Evolutionary conservation across 2,113 vertebrate species (phyloP).

Genomic region (Tor tambroides): DNA sequence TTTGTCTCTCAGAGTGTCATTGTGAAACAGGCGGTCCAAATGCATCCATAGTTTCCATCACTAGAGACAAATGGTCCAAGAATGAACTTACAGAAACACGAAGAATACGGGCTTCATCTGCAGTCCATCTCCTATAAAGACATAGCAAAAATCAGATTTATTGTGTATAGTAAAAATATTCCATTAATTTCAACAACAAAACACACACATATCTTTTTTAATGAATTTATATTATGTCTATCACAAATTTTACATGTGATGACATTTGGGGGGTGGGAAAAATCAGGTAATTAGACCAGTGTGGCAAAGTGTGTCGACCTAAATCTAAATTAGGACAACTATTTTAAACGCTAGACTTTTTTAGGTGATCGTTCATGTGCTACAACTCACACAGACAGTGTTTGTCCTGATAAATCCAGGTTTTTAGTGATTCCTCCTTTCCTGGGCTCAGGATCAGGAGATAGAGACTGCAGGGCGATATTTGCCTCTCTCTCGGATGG

Average conservation of each 20-base stretch:
- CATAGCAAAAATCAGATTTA: neutral
- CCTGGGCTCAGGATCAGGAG: constrained; percentile 78
- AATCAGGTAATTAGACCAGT: neutral
- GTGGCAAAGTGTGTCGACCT: neutral
- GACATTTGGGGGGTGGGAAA: too few relatives aligned
- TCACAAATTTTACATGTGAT: too few relatives aligned
- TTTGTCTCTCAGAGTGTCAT: constrained; percentile 45
- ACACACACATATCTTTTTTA: too few relatives aligned
- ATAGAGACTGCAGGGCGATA: constrained; percentile 75
- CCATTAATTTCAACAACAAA: neutral
- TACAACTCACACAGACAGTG: constrained; percentile 75
- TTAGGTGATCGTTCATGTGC: neutral
- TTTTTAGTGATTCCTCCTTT: constrained; percentile 77
- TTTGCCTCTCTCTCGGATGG: constrained; percentile 70
- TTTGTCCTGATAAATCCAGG: constrained; percentile 64
- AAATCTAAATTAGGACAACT: constrained; percentile 9
- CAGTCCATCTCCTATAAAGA: constrained; percentile 76
- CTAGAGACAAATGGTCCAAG: constrained; percentile 82
- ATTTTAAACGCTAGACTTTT: constrained; percentile 8
- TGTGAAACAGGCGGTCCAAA: constrained; percentile 74
- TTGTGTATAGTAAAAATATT: neutral
- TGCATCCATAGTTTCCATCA: constrained; percentile 80
- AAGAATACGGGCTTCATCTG: constrained; percentile 82
- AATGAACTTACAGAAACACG: constrained; percentile 82
- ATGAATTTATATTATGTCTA: too few relatives aligned